Evolutionary conservation across 2,888 invertebrate species (phyloP).

Genomic region (Cordylochernes scorpioides): DNA sequence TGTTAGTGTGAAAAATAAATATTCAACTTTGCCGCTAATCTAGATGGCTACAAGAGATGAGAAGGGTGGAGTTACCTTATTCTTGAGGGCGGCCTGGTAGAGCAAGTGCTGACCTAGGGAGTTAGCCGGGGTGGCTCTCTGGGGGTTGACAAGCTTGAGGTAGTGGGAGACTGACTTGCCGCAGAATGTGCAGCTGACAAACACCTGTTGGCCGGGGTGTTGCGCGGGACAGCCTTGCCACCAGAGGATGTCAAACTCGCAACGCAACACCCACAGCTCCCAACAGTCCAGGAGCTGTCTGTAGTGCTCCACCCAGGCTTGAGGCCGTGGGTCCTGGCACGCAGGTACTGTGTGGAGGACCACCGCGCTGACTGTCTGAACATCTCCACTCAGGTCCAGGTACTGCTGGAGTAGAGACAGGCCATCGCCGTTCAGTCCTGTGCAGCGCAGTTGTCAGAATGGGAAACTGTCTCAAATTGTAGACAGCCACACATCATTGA

Average conservation of each 20-base stretch:
- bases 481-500: too few species aligned
- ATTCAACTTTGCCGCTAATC: too few species aligned
- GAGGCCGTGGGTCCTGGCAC: constrained; percentile 27
- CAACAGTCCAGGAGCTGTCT: constrained; percentile 56
- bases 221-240: constrained; percentile 30
- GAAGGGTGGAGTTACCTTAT: too few species aligned
- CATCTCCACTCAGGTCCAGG: constrained; percentile 58
- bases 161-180: constrained; percentile 62
- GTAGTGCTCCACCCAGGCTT: constrained; percentile 35
- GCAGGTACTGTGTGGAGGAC: constrained; percentile 46
- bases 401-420: constrained; percentile 56
- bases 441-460: too few species aligned
- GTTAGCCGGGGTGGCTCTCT: too few species aligned
- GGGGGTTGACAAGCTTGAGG: too few species aligned
- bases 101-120: too few species aligned
- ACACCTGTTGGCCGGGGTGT: constrained; percentile 29
- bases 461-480: too few species aligned
- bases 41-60: too few species aligned
- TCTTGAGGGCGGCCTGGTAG: too few species aligned
- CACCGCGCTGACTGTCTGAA: constrained; percentile 63
- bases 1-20: too few species aligned
- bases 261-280: constrained; percentile 66
- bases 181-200: constrained; percentile 76
- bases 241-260: constrained; percentile 58
- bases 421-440: constrained; percentile 43